Evolutionary conservation across 2,888 invertebrate genomes (phyloP).

Genomic region (Eremobia ochroleuca): DNA sequence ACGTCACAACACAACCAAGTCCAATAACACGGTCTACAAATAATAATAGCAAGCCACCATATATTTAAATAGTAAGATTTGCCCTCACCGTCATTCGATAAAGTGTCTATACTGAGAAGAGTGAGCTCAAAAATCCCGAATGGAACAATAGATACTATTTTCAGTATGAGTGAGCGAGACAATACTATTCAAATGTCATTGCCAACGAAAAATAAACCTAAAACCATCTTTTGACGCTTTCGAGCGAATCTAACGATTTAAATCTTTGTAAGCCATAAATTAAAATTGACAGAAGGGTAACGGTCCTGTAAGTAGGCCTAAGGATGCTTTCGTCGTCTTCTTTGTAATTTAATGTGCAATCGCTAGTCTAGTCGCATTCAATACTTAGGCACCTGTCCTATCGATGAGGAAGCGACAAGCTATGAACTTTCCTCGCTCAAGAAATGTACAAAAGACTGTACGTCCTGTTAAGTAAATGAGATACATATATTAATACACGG

Average conservation of each 20-base stretch:
- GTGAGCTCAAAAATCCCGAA: too few species aligned
- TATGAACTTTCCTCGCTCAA: not conserved
- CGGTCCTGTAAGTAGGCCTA: slow-evolving; percentile 63
- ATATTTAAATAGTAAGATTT: not conserved
- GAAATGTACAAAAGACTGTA: not conserved
- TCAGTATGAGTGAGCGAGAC: not conserved
- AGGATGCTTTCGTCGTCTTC: slow-evolving; percentile 70
- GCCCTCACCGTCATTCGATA: not conserved
- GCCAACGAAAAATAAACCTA: not conserved
- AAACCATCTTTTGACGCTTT: not conserved
- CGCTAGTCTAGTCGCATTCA: slow-evolving; percentile 78
- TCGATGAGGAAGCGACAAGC: not conserved
- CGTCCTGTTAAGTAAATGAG: not conserved
- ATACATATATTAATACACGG: not conserved
- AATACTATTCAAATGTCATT: not conserved
- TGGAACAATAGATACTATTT: not conserved
- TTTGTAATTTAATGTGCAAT: slow-evolving; percentile 82
- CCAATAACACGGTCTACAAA: slow-evolving; percentile 16
- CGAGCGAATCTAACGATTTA: not conserved
- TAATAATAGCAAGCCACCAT: not conserved
- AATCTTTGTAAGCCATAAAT: slow-evolving; percentile 1
- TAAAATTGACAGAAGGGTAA: slow-evolving; percentile 52
- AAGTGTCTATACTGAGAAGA: not conserved
- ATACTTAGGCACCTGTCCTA: slow-evolving; percentile 42
- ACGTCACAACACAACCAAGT: slow-evolving; percentile 45